A percentile compares a stretch with the other conserved stretches of the same genome.
Evolutionary conservation across 1,140 invertebrate species (phyloP).

Genomic region (Nylanderia fulva): DNA sequence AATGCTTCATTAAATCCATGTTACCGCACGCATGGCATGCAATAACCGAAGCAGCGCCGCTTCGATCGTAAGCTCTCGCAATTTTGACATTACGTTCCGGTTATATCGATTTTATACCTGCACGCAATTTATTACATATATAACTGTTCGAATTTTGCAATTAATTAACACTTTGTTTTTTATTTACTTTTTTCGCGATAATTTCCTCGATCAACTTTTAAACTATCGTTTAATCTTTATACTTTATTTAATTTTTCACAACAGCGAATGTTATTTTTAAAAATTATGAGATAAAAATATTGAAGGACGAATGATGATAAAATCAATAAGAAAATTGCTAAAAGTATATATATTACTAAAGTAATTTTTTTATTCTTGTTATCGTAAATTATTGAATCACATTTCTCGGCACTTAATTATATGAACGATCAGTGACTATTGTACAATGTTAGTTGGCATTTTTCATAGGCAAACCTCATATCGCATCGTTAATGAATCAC

Average conservation of each 20-base stretch:
- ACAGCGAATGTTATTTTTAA: background rate
- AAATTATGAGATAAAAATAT: slow-evolving; percentile 10
- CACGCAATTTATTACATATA: background rate
- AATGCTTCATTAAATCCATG: slow-evolving; percentile 54
- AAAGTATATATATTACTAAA: too few species aligned
- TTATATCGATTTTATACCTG: background rate
- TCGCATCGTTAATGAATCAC: background rate
- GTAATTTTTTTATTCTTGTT: too few species aligned
- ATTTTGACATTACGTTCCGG: slow-evolving; percentile 14
- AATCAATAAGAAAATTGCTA: too few species aligned
- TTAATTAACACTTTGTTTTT: background rate
- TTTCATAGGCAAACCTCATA: background rate
- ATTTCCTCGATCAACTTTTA: background rate
- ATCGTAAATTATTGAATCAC: slow-evolving; percentile 42
- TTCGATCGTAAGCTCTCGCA: slow-evolving; percentile 11
- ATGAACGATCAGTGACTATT: slow-evolving; percentile 42
- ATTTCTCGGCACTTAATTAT: background rate
- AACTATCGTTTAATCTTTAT: background rate
- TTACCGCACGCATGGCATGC: slow-evolving; percentile 12
- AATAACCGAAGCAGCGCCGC: background rate
- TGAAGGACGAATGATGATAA: background rate
- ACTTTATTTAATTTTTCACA: background rate
- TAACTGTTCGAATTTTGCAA: slow-evolving; percentile 10
- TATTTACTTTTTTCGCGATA: background rate
- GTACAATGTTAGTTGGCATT: slow-evolving; percentile 47